phyloP scores from a whole-genome alignment of 2,888 invertebrate species.

The Phlogophora meticulosa region DNA sequence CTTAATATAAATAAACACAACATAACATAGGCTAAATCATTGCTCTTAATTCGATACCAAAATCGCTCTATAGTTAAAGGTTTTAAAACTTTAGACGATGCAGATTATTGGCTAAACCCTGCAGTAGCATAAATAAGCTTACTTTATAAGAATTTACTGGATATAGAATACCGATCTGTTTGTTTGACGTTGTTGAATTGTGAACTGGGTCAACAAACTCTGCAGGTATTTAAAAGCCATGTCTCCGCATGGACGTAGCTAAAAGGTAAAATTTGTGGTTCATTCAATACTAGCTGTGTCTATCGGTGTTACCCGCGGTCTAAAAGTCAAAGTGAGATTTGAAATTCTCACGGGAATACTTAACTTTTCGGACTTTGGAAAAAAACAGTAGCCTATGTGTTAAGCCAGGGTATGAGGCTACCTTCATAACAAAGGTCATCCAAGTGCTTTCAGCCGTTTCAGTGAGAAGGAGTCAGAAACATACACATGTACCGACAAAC shows the following conservation, averaged over 20 bases:
- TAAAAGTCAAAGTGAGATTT: no score
- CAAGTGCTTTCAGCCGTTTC: no score
- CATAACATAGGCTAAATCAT: neutral
- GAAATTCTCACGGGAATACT: no score
- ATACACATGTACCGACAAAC: no score
- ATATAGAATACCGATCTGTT: constrained; percentile 55
- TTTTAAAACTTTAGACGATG: constrained; percentile 15
- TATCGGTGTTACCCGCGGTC: no score
- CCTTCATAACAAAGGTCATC: no score
- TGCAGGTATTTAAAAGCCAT: constrained; percentile 63
- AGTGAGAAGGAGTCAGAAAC: no score
- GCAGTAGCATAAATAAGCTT: constrained; percentile 31
- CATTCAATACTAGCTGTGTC: constrained; percentile 12
- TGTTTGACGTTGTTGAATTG: constrained; percentile 56
- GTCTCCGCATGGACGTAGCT: constrained; percentile 51
- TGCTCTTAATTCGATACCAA: neutral
- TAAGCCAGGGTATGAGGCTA: no score
- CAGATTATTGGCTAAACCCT: constrained; percentile 40
- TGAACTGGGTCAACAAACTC: constrained; percentile 58
- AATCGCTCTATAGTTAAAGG: neutral
- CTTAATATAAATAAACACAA: neutral
- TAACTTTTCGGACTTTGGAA: no score
- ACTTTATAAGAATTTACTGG: constrained; percentile 32
- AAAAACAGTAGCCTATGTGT: no score
- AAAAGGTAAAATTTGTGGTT: constrained; percentile 39